Conservation (phyloP, 1,140 invertebrate genomes). For the Ceratina japonica region DNA sequence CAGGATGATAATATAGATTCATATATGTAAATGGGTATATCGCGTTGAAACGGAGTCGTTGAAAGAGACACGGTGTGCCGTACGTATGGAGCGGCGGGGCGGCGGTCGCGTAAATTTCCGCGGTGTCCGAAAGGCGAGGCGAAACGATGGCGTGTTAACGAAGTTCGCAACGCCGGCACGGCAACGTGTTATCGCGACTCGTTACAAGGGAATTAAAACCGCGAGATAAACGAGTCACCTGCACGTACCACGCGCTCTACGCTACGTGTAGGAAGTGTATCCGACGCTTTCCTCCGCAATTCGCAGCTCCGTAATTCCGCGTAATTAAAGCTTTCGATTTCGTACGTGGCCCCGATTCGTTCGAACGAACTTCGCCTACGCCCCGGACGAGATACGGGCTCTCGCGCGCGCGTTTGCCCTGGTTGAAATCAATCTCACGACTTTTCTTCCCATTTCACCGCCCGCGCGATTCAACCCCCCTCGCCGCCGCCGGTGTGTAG, state of each 20-base stretch:
- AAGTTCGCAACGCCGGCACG: slow-evolving; percentile 41
- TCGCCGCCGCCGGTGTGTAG: neutral
- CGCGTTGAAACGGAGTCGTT: neutral
- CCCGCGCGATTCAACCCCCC: neutral
- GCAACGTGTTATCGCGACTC: slow-evolving; percentile 39
- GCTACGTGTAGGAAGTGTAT: neutral
- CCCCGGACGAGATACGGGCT: no score
- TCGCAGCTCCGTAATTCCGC: neutral
- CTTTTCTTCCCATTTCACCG: neutral
- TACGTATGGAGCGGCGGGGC: neutral
- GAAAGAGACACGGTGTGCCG: neutral
- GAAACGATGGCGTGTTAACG: slow-evolving; percentile 45
- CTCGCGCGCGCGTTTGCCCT: no score
- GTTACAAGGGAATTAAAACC: slow-evolving; percentile 50
- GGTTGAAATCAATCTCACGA: slow-evolving; percentile 15
- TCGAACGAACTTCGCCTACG: neutral
- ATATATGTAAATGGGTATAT: neutral
- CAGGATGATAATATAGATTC: neutral
- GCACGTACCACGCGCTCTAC: slow-evolving; percentile 22
- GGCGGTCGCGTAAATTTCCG: neutral
- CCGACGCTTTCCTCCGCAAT: neutral
- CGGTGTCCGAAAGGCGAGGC: slow-evolving; percentile 25
- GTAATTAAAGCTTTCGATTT: slow-evolving; percentile 25
- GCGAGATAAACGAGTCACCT: slow-evolving; percentile 43
- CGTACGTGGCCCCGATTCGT: slow-evolving; percentile 16